Evolutionary conservation across 2,113 vertebrate species (phyloP).

Genomic region (Polypterus bichir): DNA sequence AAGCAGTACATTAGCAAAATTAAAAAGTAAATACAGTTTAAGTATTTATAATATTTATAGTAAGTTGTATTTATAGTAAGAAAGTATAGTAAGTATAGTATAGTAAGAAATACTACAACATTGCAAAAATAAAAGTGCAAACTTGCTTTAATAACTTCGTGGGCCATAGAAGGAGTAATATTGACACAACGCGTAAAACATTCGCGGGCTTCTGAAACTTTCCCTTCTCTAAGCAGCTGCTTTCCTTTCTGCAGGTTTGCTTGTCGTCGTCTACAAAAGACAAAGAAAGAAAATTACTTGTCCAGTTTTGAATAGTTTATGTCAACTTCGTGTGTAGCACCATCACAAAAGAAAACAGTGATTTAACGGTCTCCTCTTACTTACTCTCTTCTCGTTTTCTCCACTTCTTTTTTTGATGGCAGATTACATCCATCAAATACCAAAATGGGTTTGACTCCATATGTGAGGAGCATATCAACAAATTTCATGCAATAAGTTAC

Average conservation of each 20-base stretch:
- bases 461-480: conserved; percentile 81
- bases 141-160: conserved; percentile 78
- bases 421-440: conserved; percentile 92
- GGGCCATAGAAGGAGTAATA: conserved; percentile 82
- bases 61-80: no score
- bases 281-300: not conserved
- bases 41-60: no score
- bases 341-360: no score
- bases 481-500: conserved; percentile 90
- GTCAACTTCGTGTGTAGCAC: no score
- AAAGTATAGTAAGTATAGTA: no score
- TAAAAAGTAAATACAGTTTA: no score
- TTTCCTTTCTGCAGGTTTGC: conserved; percentile 74
- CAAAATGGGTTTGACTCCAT: conserved; percentile 76
- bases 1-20: no score
- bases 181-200: conserved; percentile 80
- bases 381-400: conserved; percentile 81
- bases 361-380: conserved; percentile 25
- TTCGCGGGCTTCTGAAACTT: conserved; percentile 73
- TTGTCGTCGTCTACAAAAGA: conserved; percentile 65
- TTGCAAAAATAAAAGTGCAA: not conserved
- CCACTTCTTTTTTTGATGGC: conserved; percentile 88
- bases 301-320: no score
- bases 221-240: conserved; percentile 80
- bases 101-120: no score